Conservation (phyloP, 2,888 invertebrate species). For the Itoplectis maculator region DNA sequence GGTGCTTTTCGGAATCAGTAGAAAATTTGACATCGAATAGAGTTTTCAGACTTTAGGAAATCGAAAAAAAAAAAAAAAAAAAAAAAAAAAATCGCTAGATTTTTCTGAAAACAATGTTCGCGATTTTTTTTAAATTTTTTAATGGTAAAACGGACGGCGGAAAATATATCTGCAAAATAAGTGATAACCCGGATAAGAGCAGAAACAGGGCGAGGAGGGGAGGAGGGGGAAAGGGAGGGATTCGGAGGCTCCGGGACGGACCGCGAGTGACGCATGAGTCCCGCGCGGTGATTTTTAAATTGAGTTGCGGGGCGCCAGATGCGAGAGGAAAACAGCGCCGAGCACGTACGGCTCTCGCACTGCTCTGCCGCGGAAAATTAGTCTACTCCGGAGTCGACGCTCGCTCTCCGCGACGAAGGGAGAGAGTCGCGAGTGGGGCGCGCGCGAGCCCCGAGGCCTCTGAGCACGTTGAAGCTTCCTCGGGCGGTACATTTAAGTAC, state of each 20-base stretch:
- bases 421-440: too few species aligned
- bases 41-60: too few species aligned
- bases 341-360: neutral
- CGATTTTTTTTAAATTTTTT: too few species aligned
- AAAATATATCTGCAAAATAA: neutral
- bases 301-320: neutral
- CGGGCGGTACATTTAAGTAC: conserved; percentile 13
- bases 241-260: too few species aligned
- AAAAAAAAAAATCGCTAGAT: too few species aligned
- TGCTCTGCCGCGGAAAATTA: conserved; percentile 20
- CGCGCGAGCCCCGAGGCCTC: conserved; percentile 7
- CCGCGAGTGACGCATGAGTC: neutral
- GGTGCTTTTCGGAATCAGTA: too few species aligned
- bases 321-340: neutral
- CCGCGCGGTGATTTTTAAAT: conserved; percentile 12
- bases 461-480: conserved; percentile 20
- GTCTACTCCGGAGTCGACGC: conserved; percentile 3
- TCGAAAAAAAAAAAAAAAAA: too few species aligned
- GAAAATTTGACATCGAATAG: too few species aligned
- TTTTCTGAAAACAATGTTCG: too few species aligned
- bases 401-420: neutral
- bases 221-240: neutral
- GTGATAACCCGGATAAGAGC: neutral
- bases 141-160: neutral
- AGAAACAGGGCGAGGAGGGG: too few species aligned